Conservation (phyloP, 2,888 invertebrate genomes). For the Dugesia japonica region DNA sequence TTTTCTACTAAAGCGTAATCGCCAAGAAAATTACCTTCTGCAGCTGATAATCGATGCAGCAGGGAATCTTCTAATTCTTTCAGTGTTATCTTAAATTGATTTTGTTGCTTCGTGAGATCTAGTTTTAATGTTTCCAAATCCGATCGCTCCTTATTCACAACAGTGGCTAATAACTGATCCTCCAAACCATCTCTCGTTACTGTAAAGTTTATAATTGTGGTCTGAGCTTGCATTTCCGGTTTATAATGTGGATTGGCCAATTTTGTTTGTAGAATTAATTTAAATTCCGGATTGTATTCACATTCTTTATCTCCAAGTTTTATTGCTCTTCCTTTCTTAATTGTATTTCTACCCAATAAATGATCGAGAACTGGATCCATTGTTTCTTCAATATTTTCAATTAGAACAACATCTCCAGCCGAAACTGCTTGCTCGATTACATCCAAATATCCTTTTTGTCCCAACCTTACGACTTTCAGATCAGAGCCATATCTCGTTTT, state of each 20-base stretch:
- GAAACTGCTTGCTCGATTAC: constrained; percentile 62
- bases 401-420: constrained; percentile 65
- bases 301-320: constrained; percentile 92
- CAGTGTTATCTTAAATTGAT: constrained; percentile 82
- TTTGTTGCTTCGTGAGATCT: constrained; percentile 81
- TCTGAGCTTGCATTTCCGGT: constrained; percentile 94
- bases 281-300: constrained; percentile 71
- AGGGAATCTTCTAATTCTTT: constrained; percentile 81
- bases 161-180: constrained; percentile 83
- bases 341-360: constrained; percentile 71
- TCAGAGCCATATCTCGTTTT: constrained; percentile 72
- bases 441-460: constrained; percentile 75
- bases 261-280: constrained; percentile 77
- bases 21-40: constrained; percentile 77
- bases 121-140: constrained; percentile 85
- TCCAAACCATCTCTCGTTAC: constrained; percentile 86
- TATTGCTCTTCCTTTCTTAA: constrained; percentile 85
- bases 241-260: constrained; percentile 90
- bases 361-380: constrained; percentile 83
- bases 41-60: constrained; percentile 70
- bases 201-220: constrained; percentile 84
- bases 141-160: constrained; percentile 84
- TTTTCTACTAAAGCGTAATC: constrained; percentile 87
- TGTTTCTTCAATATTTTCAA: constrained; percentile 80
- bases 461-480: constrained; percentile 68